Conservation (phyloP, 2,888 invertebrate species). For the Tenthredo mesomela region DNA sequence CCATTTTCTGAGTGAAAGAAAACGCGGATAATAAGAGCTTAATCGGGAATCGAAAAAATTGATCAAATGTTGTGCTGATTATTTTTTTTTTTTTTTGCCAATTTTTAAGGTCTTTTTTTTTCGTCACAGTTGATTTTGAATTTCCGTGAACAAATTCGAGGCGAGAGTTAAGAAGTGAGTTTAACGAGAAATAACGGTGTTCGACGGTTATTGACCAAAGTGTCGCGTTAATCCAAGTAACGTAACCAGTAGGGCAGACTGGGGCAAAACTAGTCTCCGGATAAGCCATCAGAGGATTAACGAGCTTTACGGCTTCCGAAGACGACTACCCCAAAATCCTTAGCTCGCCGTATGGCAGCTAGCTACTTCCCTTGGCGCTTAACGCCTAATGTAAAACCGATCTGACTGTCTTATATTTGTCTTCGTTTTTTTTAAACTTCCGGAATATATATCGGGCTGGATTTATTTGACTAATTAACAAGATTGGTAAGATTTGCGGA, state of each 20-base stretch:
- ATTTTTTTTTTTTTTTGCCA: not conserved
- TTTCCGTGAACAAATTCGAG: not conserved
- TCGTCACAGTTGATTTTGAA: not conserved
- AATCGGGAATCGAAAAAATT: not conserved
- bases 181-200: constrained; percentile 17
- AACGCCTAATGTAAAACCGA: constrained; percentile 40
- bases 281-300: constrained; percentile 52
- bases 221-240: constrained; percentile 44
- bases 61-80: not conserved
- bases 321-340: constrained; percentile 39
- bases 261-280: constrained; percentile 37
- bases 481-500: not conserved
- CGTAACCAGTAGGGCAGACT: constrained; percentile 8
- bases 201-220: constrained; percentile 40
- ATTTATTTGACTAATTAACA: constrained; percentile 36
- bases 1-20: too few species aligned
- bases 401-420: constrained; percentile 5
- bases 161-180: not conserved
- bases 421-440: constrained; percentile 8
- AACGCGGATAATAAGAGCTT: too few species aligned
- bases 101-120: not conserved
- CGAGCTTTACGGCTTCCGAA: constrained; percentile 48
- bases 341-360: not conserved
- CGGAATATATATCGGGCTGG: not conserved
- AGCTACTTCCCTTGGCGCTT: not conserved